phyloP scores from a whole-genome alignment of 2,797 vertebrate genomes.

The Phrynocephalus forsythii region DNA sequence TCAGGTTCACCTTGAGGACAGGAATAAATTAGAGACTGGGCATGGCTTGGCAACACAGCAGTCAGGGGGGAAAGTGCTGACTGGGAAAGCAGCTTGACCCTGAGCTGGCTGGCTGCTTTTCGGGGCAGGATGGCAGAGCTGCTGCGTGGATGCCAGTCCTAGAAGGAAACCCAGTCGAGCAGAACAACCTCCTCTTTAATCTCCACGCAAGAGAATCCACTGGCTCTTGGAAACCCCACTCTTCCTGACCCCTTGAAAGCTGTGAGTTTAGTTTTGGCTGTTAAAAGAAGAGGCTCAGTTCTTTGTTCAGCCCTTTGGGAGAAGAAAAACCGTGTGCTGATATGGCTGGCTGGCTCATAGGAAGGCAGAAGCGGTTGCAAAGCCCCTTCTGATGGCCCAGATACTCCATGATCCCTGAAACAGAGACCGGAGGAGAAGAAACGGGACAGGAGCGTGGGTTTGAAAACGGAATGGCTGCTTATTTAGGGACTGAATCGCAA shows the following conservation, averaged over 20 bases:
- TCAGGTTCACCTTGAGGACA: neutral
- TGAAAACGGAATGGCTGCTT: neutral
- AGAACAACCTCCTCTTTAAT: conserved; percentile 6
- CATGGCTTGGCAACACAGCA: neutral
- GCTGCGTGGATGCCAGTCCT: neutral
- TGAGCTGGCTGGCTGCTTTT: neutral
- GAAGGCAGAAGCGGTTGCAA: conserved; percentile 8
- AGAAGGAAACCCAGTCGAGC: neutral
- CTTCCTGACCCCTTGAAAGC: conserved; percentile 11
- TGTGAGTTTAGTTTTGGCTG: neutral
- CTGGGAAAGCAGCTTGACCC: neutral
- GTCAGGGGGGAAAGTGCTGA: neutral
- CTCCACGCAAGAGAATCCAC: conserved; percentile 6
- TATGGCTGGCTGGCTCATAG: conserved; percentile 13
- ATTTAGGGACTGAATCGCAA: neutral
- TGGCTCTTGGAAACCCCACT: neutral
- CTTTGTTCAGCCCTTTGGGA: conserved; percentile 12
- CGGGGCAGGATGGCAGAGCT: neutral
- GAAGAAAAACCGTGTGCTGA: neutral
- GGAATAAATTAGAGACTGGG: neutral
- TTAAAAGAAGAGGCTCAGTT: neutral
- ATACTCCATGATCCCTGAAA: conserved; percentile 21
- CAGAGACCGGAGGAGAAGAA: conserved; percentile 12
- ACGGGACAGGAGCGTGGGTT: neutral
- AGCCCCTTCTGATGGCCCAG: conserved; percentile 5